Evolutionary conservation across 2,113 vertebrate genomes (phyloP), one percentile per base, ranked within the genome.

Genomic region (Tor tambroides): DNA sequence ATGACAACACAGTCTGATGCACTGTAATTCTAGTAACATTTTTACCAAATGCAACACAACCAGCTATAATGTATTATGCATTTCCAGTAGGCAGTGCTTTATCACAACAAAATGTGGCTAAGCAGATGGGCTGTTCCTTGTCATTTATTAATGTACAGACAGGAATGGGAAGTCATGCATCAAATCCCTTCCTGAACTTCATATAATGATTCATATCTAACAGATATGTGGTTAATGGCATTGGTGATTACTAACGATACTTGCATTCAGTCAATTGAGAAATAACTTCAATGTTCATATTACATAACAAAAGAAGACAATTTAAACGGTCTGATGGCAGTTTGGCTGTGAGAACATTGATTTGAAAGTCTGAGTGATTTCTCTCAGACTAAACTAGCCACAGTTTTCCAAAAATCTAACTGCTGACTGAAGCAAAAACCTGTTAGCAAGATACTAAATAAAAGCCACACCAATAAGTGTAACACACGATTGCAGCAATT

Each of bases 131-230:
- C 59, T 10, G n/a, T n/a, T 69, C 6, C 80, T 83, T 65, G 41
- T 21, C 4, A 83, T 43, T 67, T 49, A 83, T 83, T 69, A 65
- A 49, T 82, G 26, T 21, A 43, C 3, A n/a, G 23, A 49, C 38
- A 83, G 41, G 17, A 69, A 83, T 82, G 5, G 5, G 15, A 82
- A 82, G 28, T 67, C 38, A 49, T 23, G 41, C 5, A 30, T 82
- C 17, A 82, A 49, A 69, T n/a, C 15, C 23, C 59, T 46, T 46
- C 78, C 80, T 7, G n/a, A 43, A n/a, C 15, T 38, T 61, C 30
- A 80, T n/a, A 32, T 80, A 10, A 41, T 80, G 15, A 65, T 9
- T 83, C 11, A 71, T 83, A 69, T 83, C 26, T 71, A 21, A 81
- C 28, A 7, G 35, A 65, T 65, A 8, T 59, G 32, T 32, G 32